These are phyloP conservation scores for Trididemnum clinides DNA, from an alignment of 23 tunicate species.

Conservation along the genomic window DNA sequence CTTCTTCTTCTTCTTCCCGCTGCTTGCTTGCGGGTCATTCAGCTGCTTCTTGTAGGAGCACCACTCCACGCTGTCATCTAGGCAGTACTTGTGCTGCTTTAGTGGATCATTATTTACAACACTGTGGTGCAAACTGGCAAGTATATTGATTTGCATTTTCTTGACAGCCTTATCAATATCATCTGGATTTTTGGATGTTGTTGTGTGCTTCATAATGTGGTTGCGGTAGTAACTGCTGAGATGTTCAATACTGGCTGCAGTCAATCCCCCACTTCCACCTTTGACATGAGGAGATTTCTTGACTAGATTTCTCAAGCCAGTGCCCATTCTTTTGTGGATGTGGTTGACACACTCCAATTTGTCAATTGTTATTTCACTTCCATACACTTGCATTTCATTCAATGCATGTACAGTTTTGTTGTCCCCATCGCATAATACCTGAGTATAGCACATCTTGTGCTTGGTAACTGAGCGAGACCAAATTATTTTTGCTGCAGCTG, in stretches of 20 bases:
- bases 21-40: neutral
- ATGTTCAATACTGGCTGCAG: neutral
- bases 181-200: neutral
- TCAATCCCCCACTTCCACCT: conserved; percentile 24
- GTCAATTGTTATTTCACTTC: neutral
- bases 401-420: neutral
- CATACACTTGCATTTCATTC: conserved; percentile 13
- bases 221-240: neutral
- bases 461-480: neutral
- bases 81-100: conserved; percentile 1
- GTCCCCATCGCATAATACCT: conserved; percentile 1
- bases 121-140: conserved; percentile 9
- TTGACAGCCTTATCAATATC: neutral
- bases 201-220: neutral
- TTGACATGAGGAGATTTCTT: neutral
- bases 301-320: conserved; percentile 28
- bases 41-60: neutral
- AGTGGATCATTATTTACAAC: neutral
- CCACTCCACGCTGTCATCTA: too few species aligned
- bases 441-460: neutral
- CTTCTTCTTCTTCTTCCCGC: neutral
- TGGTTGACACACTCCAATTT: conserved; percentile 34
- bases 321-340: conserved; percentile 4
- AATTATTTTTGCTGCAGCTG: conserved; percentile 5
- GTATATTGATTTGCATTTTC: conserved; percentile 6